Base-by-base conservation (phyloP, 2,113 vertebrate species). In the Sialia sialis region DNA sequence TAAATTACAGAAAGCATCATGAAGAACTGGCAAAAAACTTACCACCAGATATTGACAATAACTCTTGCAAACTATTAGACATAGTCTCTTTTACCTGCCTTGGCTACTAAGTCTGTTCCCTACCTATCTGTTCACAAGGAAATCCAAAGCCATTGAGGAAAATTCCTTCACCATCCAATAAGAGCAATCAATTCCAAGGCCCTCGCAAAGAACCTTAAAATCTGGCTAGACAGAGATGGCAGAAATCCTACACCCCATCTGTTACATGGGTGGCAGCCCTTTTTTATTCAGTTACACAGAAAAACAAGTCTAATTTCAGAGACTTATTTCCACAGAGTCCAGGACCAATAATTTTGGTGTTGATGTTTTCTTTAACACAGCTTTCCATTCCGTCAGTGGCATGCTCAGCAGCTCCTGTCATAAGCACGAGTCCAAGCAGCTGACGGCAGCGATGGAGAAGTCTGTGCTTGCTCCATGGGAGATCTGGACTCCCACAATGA, bases 361-460 rank as follows among this genome's bases (percentile, higher is more conserved):
- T 10, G 1, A 38, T 94, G 90, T 89, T 93, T 93, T 81, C 66
- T 82, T 93, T 79, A 78, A 55, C 97, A n/a, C 48, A 97, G 97
- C 98, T 98, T 99, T 98, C 98, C 98, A 98, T 98, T 98, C 98
- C 97, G 98, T 98, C 98, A 98, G 97, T 70, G 89, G 78, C 54
- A 97, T 72, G 95, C 97, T 98, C 97, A 97, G 97, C 97, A 98
- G 96, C 97, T 98, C 97, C 97, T 98, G 98, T 97, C 70, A 83
- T 66, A 91, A 94, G 34, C 66, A 92, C 80, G 91, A 72, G 66
- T 82, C 91, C 96, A 98, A 98, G 98, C 94, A 98, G 94, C 97
- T 98, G 98, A 98, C 97, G 98, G 96, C 95, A 97, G 96, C 63
- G 90, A 96, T 96, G 97, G 97, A 97, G 97, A 98, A 97, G 97